Evolutionary conservation across 1,140 invertebrate genomes (phyloP).

Genomic region (Ooceraea biroi): DNA sequence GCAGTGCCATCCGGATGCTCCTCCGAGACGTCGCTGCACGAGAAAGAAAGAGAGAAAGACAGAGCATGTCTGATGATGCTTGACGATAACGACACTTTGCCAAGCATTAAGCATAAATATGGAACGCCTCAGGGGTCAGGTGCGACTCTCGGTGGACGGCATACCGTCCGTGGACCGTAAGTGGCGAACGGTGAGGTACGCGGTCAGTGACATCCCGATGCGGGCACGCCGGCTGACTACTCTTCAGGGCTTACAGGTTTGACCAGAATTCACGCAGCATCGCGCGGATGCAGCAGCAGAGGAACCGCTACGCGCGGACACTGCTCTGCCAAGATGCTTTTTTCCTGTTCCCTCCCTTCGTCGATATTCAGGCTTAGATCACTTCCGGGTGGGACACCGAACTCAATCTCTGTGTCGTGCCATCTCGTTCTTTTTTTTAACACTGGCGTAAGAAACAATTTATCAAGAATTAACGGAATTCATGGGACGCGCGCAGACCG

Average conservation of each 20-base stretch:
- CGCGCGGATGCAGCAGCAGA: conserved; percentile 60
- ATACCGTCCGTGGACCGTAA: conserved; percentile 64
- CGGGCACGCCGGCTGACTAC: conserved; percentile 58
- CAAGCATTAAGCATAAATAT: conserved; percentile 74
- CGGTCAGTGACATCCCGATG: conserved; percentile 81
- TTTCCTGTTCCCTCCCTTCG: conserved; percentile 19
- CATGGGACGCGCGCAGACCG: background rate
- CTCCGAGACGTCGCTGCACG: background rate
- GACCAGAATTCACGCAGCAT: conserved; percentile 81
- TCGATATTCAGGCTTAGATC: background rate
- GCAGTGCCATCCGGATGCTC: conserved; percentile 42
- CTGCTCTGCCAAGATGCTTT: conserved; percentile 45
- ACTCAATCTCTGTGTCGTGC: background rate
- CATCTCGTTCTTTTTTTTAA: background rate
- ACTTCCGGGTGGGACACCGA: background rate
- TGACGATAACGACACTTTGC: conserved; percentile 74
- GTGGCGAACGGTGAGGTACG: conserved; percentile 70
- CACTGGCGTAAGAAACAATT: background rate
- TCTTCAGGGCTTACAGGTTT: conserved; percentile 80
- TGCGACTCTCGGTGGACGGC: conserved; percentile 62
- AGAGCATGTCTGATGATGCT: conserved; percentile 43
- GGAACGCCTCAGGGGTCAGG: conserved; percentile 74
- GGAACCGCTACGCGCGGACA: conserved; percentile 72
- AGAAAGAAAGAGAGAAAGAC: background rate
- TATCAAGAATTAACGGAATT: background rate